Base-by-base conservation (phyloP, 2,797 vertebrate genomes). In the Cynodonichthys magdalenae region DNA sequence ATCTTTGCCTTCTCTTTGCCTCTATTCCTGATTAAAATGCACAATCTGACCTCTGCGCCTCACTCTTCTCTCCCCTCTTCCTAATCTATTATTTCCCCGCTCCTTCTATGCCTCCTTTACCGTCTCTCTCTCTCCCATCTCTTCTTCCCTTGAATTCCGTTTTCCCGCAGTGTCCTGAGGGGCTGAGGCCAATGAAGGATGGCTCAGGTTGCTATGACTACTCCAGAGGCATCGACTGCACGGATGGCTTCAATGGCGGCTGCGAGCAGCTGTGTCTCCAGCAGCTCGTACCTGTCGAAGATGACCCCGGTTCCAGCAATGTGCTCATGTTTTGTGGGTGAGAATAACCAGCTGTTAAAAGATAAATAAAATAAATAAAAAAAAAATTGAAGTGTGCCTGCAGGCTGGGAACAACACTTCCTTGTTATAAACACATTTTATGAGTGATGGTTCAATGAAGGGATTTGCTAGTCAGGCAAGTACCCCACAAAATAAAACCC, bases 241-340 rank as follows among this genome's bases (percentile, higher is more conserved):
- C 97, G 0, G 98, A 99, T 3, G 97, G 98, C 75, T 97, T 97
- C 91, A 99, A 99, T 0, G 98, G 98, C 0, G 98, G 97, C 79
- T 99, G 98, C 0, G 98, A 99, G 88, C 98, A 99, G 91, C 94
- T 99, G 27, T 99, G 98, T 78, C 94, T 99, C 11, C 98, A 99
- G 90, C 96, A 98, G 89, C 95, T 95, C 0, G 94, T 97, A 42
- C 94, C 97, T 46, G 92, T 98, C 60, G 93, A 94, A 45, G 94
- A 95, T 0, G 95, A 99, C 66, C 93, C 95, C n/a, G 84, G 90
- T 0, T 96, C 96, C 90, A 98, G 91, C 91, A 98, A 96, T 49
- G 95, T 99, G 85, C 96, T 96, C 88, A 99, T 99, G 98, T 97
- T 96, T 92, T 99, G 98, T 0, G 96, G 98, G 98, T 99, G 82